Percentiles rank a stretch among this genome's conserved stretches.
Conservation (phyloP, 2,888 invertebrate species). For the Papilio demoleus region DNA sequence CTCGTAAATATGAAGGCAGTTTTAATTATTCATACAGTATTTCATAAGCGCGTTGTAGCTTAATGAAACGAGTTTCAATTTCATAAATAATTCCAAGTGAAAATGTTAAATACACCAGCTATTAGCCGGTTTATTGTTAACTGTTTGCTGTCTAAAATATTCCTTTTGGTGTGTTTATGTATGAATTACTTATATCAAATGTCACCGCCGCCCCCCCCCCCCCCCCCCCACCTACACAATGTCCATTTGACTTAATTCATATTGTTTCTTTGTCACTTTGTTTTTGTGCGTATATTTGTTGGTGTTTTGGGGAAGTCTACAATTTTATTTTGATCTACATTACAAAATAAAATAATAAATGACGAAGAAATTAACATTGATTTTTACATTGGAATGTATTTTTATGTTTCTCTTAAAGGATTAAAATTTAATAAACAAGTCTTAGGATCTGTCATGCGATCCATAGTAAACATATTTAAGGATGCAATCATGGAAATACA, state of each 20-base stretch:
- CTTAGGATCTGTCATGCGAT: slow-evolving; percentile 17
- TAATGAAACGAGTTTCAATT: slow-evolving; percentile 56
- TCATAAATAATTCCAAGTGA: slow-evolving; percentile 54
- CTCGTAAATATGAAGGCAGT: slow-evolving; percentile 30
- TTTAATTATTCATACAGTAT: slow-evolving; percentile 53
- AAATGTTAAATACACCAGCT: slow-evolving; percentile 49
- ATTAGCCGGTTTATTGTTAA: slow-evolving; percentile 45
- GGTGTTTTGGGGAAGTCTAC: background rate
- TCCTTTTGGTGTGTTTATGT: slow-evolving; percentile 28
- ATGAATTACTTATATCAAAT: slow-evolving; percentile 27
- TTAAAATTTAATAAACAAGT: slow-evolving; percentile 8
- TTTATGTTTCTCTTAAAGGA: background rate
- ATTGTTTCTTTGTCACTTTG: background rate
- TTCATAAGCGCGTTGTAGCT: slow-evolving; percentile 50
- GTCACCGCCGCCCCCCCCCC: too few species aligned
- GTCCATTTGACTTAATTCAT: background rate
- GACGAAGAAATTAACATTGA: too few species aligned
- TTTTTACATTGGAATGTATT: too few species aligned
- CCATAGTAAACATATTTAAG: slow-evolving; percentile 32
- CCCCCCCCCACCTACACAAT: too few species aligned
- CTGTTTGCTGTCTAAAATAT: slow-evolving; percentile 35
- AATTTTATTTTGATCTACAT: too few species aligned
- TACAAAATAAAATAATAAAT: background rate
- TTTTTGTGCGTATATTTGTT: background rate
- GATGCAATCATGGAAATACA: slow-evolving; percentile 41